These are phyloP conservation scores for Motacilla alba DNA, from an alignment of 2,113 vertebrate genomes.

Conservation along the genomic window DNA sequence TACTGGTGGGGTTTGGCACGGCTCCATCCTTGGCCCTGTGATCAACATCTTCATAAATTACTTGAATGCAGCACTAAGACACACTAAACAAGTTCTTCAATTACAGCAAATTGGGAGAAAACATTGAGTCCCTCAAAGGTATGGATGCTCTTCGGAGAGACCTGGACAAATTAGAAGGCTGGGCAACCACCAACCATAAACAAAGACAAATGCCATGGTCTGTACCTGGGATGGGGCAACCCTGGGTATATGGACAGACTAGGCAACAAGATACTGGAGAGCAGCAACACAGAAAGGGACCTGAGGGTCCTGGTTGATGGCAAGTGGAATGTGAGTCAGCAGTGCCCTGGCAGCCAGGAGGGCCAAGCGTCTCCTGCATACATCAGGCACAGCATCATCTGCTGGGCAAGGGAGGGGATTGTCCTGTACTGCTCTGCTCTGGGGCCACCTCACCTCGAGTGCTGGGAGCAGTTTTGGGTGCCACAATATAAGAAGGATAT, in stretches of 20 bases:
- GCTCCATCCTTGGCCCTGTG: neutral
- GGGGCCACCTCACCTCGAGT: accelerated
- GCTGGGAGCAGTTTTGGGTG: neutral
- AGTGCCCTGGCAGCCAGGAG: neutral
- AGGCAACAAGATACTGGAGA: neutral
- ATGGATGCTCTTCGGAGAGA: neutral
- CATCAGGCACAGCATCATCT: neutral
- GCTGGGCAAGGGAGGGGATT: neutral
- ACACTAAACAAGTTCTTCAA: neutral
- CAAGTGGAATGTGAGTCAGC: neutral
- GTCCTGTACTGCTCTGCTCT: neutral
- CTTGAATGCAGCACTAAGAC: neutral
- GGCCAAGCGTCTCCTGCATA: accelerated
- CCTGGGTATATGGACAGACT: neutral
- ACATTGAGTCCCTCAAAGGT: neutral
- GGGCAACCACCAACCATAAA: neutral
- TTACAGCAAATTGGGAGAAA: neutral
- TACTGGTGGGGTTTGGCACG: neutral
- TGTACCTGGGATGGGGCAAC: neutral
- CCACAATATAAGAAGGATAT: neutral
- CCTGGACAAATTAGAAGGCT: neutral
- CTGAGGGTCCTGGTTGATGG: neutral
- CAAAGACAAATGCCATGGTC: neutral
- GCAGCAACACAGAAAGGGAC: neutral
- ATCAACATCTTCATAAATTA: neutral